A percentile compares a stretch with the other conserved stretches of the same genome.
Evolutionary conservation across 2,113 vertebrate species (phyloP).

Genomic region (Gorilla gorilla): DNA sequence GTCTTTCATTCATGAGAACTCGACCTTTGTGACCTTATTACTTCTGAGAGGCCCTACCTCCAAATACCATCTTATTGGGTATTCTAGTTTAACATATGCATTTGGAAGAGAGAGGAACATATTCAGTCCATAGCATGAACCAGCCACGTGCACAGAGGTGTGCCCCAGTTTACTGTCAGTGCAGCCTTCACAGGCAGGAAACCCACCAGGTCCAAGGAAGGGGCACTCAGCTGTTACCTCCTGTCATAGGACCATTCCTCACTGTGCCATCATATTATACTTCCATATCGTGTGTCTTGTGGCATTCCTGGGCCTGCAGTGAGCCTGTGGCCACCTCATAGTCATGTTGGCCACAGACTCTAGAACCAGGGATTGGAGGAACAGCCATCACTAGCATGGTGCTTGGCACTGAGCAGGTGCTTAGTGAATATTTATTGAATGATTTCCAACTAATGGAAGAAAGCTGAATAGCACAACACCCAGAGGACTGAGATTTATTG

Average conservation of each 20-base stretch:
- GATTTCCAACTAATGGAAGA: background rate
- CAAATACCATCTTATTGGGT: background rate
- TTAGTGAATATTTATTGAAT: constrained; percentile 6
- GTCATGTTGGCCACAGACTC: background rate
- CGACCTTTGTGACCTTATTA: too few species aligned
- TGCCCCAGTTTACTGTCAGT: accelerated
- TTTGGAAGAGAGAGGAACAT: background rate
- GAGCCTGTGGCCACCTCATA: background rate
- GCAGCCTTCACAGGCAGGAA: accelerated
- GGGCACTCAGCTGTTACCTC: accelerated
- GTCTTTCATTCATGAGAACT: too few species aligned
- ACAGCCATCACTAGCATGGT: background rate
- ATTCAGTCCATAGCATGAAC: background rate
- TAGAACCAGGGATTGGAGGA: background rate
- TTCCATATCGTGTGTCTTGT: accelerated
- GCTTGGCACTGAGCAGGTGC: background rate
- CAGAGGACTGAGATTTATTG: background rate
- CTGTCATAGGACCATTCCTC: accelerated
- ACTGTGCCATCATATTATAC: accelerated
- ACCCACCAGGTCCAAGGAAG: accelerated
- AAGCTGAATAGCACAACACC: background rate
- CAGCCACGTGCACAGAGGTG: accelerated
- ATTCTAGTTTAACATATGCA: background rate
- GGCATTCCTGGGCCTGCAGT: background rate
- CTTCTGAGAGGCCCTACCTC: background rate